Evolutionary conservation across 1,140 invertebrate genomes (phyloP).

Genomic region (Drosophila seguyi): DNA sequence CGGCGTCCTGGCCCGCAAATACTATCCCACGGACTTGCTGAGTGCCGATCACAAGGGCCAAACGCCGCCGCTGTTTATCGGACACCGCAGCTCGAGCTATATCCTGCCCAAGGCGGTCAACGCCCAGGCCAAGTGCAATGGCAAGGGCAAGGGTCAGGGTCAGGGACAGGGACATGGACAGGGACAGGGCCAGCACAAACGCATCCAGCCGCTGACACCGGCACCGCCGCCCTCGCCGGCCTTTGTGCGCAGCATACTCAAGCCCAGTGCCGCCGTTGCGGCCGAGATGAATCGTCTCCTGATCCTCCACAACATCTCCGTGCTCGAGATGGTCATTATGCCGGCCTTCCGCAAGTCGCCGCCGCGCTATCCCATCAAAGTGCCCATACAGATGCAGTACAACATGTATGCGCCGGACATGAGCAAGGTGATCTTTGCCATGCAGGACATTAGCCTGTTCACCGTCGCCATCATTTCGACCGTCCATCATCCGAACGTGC

Average conservation of each 20-base stretch:
- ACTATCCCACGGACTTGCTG: conserved; percentile 38
- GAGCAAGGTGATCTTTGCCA: conserved; percentile 1
- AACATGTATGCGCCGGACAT: conserved; percentile 45
- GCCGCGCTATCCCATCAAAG: not conserved
- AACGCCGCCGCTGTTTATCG: conserved; percentile 51
- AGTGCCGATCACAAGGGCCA: conserved; percentile 3
- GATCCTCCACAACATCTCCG: not conserved
- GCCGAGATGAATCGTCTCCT: not conserved
- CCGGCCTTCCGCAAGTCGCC: not conserved
- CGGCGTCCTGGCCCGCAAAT: conserved; percentile 23
- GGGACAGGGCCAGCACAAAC: too few species aligned
- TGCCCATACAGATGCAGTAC: conserved; percentile 4
- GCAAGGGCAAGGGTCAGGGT: too few species aligned
- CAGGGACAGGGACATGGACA: too few species aligned
- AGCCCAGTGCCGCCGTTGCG: not conserved
- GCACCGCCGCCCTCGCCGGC: not conserved
- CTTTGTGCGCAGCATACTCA: not conserved
- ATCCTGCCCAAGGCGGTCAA: not conserved
- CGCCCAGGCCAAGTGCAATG: not conserved
- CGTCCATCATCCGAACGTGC: conserved; percentile 30
- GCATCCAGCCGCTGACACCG: not conserved
- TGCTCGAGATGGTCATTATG: not conserved
- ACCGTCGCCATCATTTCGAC: conserved; percentile 29
- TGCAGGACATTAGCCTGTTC: not conserved
- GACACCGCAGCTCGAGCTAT: conserved; percentile 6